phyloP scores from a whole-genome alignment of 2,113 vertebrate species.

The Pollachius pollachius region DNA sequence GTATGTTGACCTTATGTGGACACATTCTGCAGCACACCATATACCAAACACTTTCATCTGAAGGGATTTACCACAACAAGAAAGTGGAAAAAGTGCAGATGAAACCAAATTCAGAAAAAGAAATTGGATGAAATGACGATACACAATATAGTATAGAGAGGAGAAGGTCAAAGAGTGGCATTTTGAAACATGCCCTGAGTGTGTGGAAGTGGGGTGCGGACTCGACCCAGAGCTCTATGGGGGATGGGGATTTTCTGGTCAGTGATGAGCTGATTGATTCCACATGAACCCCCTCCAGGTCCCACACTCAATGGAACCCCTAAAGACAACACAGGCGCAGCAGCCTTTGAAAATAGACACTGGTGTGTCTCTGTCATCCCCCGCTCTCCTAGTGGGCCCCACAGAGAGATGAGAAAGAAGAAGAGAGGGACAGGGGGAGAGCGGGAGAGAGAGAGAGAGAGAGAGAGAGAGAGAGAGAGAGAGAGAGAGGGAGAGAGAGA shows the following conservation, averaged over 20 bases:
- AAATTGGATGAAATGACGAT: no score
- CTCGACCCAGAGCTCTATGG: constrained; percentile 21
- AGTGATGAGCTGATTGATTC: constrained; percentile 20
- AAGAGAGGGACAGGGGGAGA: constrained; percentile 9
- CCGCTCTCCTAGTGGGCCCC: constrained; percentile 27
- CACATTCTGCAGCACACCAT: no score
- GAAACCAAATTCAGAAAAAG: no score
- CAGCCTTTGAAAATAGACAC: constrained; percentile 68
- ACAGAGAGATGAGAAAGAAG: constrained; percentile 29
- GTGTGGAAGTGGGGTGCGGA: not conserved
- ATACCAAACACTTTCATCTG: no score
- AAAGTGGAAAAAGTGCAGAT: no score
- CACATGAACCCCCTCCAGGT: constrained; percentile 29
- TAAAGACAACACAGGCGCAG: constrained; percentile 49
- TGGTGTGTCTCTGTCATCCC: constrained; percentile 13
- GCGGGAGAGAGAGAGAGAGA: no score
- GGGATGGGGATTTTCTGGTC: not conserved
- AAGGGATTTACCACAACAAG: no score
- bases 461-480: constrained; percentile 8
- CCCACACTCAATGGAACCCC: constrained; percentile 24
- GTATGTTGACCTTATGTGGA: no score
- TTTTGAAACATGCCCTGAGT: not conserved
- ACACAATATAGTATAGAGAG: no score
- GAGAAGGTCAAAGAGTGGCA: not conserved
- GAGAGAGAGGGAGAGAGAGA: constrained; percentile 12